A percentile compares a stretch with the other conserved stretches of the same genome.
Evolutionary conservation across 2,888 invertebrate species (phyloP).

Genomic region (Lumbricus terrestris): DNA sequence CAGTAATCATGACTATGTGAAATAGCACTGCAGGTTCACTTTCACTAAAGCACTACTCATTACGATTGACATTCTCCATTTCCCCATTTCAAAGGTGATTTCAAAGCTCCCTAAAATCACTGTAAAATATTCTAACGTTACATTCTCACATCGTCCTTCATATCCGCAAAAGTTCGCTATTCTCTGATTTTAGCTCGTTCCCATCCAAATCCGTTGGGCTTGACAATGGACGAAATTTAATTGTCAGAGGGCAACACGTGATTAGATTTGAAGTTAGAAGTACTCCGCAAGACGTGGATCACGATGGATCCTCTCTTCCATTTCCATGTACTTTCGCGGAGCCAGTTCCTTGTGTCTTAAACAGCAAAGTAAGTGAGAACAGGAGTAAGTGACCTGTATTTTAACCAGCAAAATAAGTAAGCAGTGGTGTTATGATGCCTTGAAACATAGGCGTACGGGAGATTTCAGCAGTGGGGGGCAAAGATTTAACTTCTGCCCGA

Average conservation of each 20-base stretch:
- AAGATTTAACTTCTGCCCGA: too few species aligned
- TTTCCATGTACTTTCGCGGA: conserved; percentile 57
- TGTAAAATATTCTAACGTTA: not conserved
- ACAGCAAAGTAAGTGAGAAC: conserved; percentile 28
- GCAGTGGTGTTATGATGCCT: not conserved
- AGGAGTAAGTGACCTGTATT: not conserved
- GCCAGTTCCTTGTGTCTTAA: conserved; percentile 59
- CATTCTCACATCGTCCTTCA: not conserved
- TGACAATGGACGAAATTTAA: not conserved
- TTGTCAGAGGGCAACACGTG: not conserved
- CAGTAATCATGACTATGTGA: not conserved
- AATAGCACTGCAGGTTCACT: not conserved
- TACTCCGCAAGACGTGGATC: conserved; percentile 38
- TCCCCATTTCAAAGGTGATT: not conserved
- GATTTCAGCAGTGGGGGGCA: too few species aligned
- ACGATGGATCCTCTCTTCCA: conserved; percentile 41
- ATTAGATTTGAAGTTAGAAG: conserved; percentile 25
- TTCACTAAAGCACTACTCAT: not conserved
- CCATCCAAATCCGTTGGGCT: not conserved
- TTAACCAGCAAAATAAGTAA: not conserved
- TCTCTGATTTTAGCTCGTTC: not conserved
- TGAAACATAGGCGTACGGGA: too few species aligned
- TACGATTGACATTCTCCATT: not conserved
- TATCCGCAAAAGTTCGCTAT: not conserved
- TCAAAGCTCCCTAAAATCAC: not conserved